Evolutionary conservation across 2,888 invertebrate genomes (phyloP).

Genomic region (Bhutanitis thaidina): DNA sequence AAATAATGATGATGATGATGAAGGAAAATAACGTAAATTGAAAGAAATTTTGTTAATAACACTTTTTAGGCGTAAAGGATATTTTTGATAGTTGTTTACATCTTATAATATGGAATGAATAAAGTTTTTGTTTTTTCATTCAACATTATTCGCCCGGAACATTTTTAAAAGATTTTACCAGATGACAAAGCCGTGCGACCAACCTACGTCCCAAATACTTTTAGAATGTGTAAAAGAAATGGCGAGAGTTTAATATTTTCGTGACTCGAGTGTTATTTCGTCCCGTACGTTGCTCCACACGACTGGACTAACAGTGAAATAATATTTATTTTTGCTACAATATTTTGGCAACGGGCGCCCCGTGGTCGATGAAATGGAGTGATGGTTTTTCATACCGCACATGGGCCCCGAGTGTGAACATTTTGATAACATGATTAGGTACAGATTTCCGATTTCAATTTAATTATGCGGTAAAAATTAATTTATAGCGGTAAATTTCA

Average conservation of each 20-base stretch:
- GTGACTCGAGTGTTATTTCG: conserved; percentile 16
- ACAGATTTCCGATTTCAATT: conserved; percentile 7
- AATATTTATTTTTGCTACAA: conserved; percentile 40
- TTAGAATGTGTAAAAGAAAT: conserved; percentile 16
- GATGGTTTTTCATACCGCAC: conserved; percentile 28
- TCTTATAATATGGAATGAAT: no score
- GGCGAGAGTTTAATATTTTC: conserved; percentile 21
- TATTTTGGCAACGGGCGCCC: conserved; percentile 37
- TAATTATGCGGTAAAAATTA: conserved; percentile 7
- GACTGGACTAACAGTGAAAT: conserved; percentile 26
- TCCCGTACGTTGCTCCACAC: conserved; percentile 21
- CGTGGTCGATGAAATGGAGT: conserved; percentile 36
- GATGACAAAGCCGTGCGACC: neutral
- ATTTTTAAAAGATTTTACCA: no score
- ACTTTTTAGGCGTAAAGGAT: no score
- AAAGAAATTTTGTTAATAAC: no score
- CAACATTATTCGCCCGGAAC: no score
- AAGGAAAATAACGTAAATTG: no score
- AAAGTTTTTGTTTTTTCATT: no score
- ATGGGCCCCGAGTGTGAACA: conserved; percentile 12
- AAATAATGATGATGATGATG: no score
- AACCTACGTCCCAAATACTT: conserved; percentile 5
- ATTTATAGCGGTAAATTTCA: neutral
- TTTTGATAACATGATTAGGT: conserved; percentile 16
- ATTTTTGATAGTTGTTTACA: no score